Evolutionary conservation across 2,888 invertebrate species (phyloP).

Genomic region (Drosophila kanekoi): DNA sequence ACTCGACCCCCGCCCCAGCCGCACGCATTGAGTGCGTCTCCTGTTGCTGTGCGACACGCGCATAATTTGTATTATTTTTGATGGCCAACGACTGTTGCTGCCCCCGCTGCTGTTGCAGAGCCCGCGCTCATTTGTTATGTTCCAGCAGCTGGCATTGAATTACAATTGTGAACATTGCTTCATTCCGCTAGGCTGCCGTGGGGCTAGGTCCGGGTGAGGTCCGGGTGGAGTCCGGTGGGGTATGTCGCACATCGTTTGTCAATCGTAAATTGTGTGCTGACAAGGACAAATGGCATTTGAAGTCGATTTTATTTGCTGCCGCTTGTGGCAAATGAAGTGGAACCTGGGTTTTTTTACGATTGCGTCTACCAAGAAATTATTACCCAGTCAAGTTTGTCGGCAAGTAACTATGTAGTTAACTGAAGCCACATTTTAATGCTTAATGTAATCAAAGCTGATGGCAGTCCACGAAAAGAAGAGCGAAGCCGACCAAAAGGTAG

Average conservation of each 20-base stretch:
- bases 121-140: slow-evolving; percentile 55
- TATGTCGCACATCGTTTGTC: slow-evolving; percentile 70
- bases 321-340: slow-evolving; percentile 73
- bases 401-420: not conserved
- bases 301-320: slow-evolving; percentile 71
- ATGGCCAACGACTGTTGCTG: slow-evolving; percentile 53
- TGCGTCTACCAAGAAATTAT: slow-evolving; percentile 27
- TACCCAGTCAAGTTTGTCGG: slow-evolving; percentile 12
- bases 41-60: slow-evolving; percentile 52
- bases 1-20: too few species aligned
- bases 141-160: slow-evolving; percentile 62
- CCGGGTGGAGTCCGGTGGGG: too few species aligned
- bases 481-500: not conserved
- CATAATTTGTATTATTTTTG: slow-evolving; percentile 68
- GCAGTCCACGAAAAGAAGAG: slow-evolving; percentile 23
- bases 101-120: not conserved
- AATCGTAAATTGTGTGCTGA: slow-evolving; percentile 72
- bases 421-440: slow-evolving; percentile 35
- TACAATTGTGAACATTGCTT: slow-evolving; percentile 44
- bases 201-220: not conserved
- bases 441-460: slow-evolving; percentile 64
- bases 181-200: slow-evolving; percentile 1
- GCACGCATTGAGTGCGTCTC: not conserved
- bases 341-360: slow-evolving; percentile 50
- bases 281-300: slow-evolving; percentile 76